Evolutionary conservation across 92 coral and sea anemone species (phyloP).

Genomic region (Zoanthus solanderi): DNA sequence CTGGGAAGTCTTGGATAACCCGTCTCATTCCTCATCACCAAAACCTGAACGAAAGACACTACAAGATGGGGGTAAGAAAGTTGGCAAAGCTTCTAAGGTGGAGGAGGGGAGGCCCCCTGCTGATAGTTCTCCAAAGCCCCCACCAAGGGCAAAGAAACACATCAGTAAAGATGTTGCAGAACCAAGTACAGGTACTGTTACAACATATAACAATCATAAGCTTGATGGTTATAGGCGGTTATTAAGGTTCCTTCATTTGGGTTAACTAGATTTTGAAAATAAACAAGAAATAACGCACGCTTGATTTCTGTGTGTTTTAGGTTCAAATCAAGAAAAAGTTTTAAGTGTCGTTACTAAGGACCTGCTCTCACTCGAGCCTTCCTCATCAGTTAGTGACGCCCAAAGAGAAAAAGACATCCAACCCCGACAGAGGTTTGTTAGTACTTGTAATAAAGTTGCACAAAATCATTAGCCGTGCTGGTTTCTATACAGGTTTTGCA

Average conservation of each 20-base stretch:
- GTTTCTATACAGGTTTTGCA: too few relatives aligned
- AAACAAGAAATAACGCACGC: background rate
- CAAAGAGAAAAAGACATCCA: background rate
- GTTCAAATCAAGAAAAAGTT: constrained; percentile 77
- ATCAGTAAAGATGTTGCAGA: background rate
- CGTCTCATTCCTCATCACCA: constrained; percentile 51
- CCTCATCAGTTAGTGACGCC: background rate
- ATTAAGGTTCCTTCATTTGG: too few relatives aligned
- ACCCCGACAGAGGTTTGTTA: background rate
- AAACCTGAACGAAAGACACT: constrained; percentile 16
- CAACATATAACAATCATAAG: background rate
- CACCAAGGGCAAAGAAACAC: constrained; percentile 33
- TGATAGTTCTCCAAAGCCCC: constrained; percentile 28
- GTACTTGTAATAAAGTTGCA: too few relatives aligned
- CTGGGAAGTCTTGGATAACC: constrained; percentile 85
- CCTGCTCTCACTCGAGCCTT: constrained; percentile 43
- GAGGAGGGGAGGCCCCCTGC: constrained; percentile 12
- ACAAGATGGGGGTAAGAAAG: constrained; percentile 12
- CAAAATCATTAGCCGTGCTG: too few relatives aligned
- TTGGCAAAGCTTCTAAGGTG: background rate
- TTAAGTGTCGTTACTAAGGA: constrained; percentile 79
- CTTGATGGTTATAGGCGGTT: background rate
- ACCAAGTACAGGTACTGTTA: background rate
- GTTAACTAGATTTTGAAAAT: too few relatives aligned
- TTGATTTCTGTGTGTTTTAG: constrained; percentile 39